Conservation (phyloP, 2,113 vertebrate species). For the Melospiza georgiana region DNA sequence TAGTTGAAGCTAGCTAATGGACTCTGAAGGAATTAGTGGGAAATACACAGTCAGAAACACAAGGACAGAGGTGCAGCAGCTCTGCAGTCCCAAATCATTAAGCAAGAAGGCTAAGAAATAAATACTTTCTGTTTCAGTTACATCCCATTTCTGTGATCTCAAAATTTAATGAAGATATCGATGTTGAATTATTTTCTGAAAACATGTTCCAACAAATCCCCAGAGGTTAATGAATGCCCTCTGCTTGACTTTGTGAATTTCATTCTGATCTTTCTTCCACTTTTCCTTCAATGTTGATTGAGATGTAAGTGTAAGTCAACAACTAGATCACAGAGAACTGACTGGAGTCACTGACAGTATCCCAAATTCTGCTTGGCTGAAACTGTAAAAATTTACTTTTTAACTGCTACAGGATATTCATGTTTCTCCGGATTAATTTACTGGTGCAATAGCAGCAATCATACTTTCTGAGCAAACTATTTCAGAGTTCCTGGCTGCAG, state of each 20-base stretch:
- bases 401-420: background rate
- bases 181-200: background rate
- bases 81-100: background rate
- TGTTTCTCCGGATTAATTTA: background rate
- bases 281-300: background rate
- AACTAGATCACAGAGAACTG: background rate
- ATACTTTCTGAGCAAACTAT: background rate
- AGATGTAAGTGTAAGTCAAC: background rate
- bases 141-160: background rate
- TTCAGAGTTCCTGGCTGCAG: background rate
- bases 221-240: background rate
- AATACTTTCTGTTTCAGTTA: background rate
- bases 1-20: background rate
- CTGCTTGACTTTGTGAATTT: background rate
- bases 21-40: background rate
- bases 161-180: background rate
- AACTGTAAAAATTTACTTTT: background rate
- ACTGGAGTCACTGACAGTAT: background rate
- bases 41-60: background rate
- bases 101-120: background rate
- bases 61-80: background rate
- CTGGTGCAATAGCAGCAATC: background rate
- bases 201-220: background rate
- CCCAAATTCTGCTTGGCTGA: background rate
- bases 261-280: background rate